These are phyloP conservation scores for Cremastinae sp. DNA, from an alignment of 2,888 invertebrate species.

Conservation along the genomic window DNA sequence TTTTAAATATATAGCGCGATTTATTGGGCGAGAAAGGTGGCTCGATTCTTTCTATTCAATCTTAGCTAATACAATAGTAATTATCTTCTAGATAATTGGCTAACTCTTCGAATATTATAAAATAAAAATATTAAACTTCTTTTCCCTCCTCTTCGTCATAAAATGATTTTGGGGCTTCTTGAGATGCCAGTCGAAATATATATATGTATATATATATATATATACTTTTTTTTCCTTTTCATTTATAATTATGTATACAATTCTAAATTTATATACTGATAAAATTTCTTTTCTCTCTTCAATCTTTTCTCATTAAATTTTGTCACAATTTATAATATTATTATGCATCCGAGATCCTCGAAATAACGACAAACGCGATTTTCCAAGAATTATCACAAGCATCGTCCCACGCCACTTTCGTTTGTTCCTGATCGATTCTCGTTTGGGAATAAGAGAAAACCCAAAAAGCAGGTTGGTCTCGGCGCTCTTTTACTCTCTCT, in stretches of 20 bases:
- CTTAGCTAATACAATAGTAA: constrained; percentile 54
- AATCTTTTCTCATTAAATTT: neutral
- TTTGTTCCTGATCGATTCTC: neutral
- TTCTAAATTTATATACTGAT: constrained; percentile 52
- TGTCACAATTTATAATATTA: constrained; percentile 48
- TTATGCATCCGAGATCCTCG: constrained; percentile 55
- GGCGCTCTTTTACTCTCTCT: neutral
- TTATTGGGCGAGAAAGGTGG: constrained; percentile 46
- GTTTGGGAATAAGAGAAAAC: neutral
- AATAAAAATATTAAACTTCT: constrained; percentile 46
- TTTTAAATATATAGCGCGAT: neutral
- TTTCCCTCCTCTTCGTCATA: constrained; percentile 19
- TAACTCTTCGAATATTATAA: constrained; percentile 48
- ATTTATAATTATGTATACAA: constrained; percentile 10
- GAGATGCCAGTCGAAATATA: constrained; percentile 25
- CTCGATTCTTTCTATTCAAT: constrained; percentile 49
- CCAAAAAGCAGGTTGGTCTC: neutral
- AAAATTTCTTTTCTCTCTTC: constrained; percentile 24
- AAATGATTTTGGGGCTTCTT: constrained; percentile 35
- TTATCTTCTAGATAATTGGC: constrained; percentile 53
- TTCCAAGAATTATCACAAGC: neutral
- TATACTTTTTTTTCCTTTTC: constrained; percentile 34
- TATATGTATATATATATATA: constrained; percentile 46
- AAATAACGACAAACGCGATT: neutral
- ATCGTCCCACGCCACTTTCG: constrained; percentile 26